Base-by-base conservation (phyloP, 2,113 vertebrate genomes). In the Odontophorus gujanensis region DNA sequence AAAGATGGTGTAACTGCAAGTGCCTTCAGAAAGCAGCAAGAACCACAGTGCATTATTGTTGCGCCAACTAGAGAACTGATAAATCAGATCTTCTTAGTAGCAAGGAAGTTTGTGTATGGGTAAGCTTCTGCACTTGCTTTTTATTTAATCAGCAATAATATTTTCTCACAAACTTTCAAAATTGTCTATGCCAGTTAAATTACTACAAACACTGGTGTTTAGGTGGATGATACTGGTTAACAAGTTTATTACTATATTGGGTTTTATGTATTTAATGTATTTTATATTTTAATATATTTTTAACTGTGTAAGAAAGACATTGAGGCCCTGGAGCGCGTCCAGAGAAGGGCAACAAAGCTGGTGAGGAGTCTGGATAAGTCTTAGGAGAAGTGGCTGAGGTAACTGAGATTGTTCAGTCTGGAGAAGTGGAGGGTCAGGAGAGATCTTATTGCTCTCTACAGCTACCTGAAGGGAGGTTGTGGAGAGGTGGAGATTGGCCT, bases 11-110 rank as follows among this genome's bases (percentile, higher is more conserved):
- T 98, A 85, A 98, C 98, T 38, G 98, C 98, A 67, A 99, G 97
- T 93, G 91, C 87, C 16, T 99, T 98, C 96, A 98, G 98, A 77
- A 98, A 98, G 62, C 81, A 97, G 3, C 99, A 99, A 97, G 98
- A 99, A 79, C 99, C 99, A 0, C 98, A 99, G 82, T 98, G 97
- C 58, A 88, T 99, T 81, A 98, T 99, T 55, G 98, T 99, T 13
- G 99, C 99, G 5, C 99, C 99, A 45, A 99, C 99, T 76, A 98
- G 99, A 93, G 99, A 99, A 94, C 96, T 99, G 62, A 98, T 99
- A 96, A 98, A 98, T 92, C 99, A 99, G 96, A 99, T 99, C 78
- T 99, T 98, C 93, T 91, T 99, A 76, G 99, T 99, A 96, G 98
- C 99, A 89, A 98, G 99, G 81, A 99, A 99, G 96, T 99, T 99